phyloP scores from a whole-genome alignment of 2,797 vertebrate species.

The Oryzias sinensis region DNA sequence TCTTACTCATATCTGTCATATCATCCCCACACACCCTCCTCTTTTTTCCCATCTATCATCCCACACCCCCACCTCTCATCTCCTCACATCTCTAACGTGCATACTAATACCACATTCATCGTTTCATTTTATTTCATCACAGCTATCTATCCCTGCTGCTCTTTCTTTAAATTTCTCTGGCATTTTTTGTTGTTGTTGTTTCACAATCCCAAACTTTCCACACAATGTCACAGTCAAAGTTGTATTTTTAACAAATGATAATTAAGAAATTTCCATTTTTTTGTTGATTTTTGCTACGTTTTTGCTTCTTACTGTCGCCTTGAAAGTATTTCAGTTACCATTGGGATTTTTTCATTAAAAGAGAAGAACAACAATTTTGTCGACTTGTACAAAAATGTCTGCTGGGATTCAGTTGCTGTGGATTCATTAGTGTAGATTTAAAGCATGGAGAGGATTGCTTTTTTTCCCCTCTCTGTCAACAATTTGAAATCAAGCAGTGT shows the following conservation, averaged over 20 bases:
- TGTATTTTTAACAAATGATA: background rate
- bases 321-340: too few relatives aligned
- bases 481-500: conserved; percentile 16
- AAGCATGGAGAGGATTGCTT: background rate
- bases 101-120: conserved; percentile 16
- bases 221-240: conserved; percentile 1
- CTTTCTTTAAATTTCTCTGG: background rate
- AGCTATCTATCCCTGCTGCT: background rate
- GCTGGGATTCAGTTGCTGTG: background rate
- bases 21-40: conserved; percentile 34
- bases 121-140: conserved; percentile 9
- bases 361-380: too few relatives aligned
- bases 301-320: too few relatives aligned
- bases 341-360: too few relatives aligned
- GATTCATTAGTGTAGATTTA: conserved; percentile 1
- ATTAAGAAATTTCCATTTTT: too few relatives aligned
- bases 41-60: conserved; percentile 44
- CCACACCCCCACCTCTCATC: conserved; percentile 15
- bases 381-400: too few relatives aligned
- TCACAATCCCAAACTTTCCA: background rate
- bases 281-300: too few relatives aligned
- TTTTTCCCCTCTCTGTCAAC: conserved; percentile 10
- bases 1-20: conserved; percentile 62
- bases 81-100: conserved; percentile 7
- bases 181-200: background rate